Percentiles rank a stretch among this genome's conserved stretches.
Conservation (phyloP, 2,113 vertebrate species). For the Pheucticus melanocephalus region DNA sequence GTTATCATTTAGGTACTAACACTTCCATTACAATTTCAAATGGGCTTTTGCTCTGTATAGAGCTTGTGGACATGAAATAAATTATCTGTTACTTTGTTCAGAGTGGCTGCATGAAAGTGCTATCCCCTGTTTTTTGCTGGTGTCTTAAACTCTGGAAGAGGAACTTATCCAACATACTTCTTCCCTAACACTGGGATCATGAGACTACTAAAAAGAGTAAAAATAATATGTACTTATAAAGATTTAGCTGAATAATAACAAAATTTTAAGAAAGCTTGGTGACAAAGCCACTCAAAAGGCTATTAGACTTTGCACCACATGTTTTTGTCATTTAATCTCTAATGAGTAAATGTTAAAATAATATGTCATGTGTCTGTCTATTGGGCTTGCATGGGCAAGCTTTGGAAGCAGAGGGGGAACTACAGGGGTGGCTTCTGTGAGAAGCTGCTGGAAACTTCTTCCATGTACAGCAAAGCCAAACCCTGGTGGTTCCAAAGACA, state of each 20-base stretch:
- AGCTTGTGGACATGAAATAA: not conserved
- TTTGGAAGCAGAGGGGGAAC: rapidly evolving
- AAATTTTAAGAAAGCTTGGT: not conserved
- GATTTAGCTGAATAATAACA: not conserved
- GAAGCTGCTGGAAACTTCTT: not conserved
- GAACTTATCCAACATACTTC: not conserved
- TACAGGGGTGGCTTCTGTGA: not conserved
- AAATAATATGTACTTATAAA: not conserved
- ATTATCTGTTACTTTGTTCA: not conserved
- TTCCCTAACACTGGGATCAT: not conserved
- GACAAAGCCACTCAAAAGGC: not conserved
- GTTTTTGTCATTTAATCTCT: not conserved
- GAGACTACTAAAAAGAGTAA: not conserved
- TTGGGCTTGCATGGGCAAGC: not conserved
- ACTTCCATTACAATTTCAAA: constrained; percentile 48
- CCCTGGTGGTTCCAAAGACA: rapidly evolving
- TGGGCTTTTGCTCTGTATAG: not conserved
- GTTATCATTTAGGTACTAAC: not conserved
- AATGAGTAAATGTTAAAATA: not conserved
- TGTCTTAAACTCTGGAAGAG: not conserved
- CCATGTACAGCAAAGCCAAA: rapidly evolving
- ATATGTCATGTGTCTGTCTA: too few species aligned
- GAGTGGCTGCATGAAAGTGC: not conserved
- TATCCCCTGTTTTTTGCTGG: not conserved
- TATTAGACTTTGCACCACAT: not conserved